Base-by-base conservation (phyloP, 2,113 vertebrate species). In the Phrynosoma platyrhinos region DNA sequence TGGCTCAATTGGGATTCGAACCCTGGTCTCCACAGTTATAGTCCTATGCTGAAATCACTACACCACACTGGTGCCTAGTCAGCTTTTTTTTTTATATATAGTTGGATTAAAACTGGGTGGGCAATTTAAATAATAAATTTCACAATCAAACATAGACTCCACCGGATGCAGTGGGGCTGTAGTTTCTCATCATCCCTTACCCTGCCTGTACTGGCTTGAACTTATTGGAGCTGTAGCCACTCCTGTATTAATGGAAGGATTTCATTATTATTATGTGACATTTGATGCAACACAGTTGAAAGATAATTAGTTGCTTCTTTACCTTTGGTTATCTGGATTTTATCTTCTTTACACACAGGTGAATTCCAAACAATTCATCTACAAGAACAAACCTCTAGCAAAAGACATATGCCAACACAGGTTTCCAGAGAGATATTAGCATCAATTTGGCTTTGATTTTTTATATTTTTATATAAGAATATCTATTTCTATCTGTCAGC, bases 361-460 rank as follows among this genome's bases (percentile, higher is more conserved):
- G 85, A 90, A 94, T 94, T 93, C 92, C 90, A 92, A 89, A 85
- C 83, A 53, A 93, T 92, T 85, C 84, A 89, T 92, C 82, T 79
- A 81, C 83, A 90, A 92, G 83, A 90, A 90, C 40, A 79, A 82
- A 68, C 74, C 90, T 90, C 0, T 82, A 79, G 2, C 91, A 87
- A 84, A 87, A 47, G 55, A 88, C 77, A 83, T 82, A 86, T 53
- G 53, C 58, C 68, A 30, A 58, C 36, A 58, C 72, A 80, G 32
- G 36, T 92, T 89, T 87, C 82, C 58, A 78, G 83, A 75, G 62
- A 90, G 75, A 58, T 27, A 23, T 47, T 3, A 27, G 62, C 78
- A 85, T 81, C 84, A 53, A 21, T 55, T 27, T 86, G 25, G 20
- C 5, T 68, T 40, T 78, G 84, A 64, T 64, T 7, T 3, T 86